Conservation (phyloP, 2,113 vertebrate species). For the Scalopus aquaticus region DNA sequence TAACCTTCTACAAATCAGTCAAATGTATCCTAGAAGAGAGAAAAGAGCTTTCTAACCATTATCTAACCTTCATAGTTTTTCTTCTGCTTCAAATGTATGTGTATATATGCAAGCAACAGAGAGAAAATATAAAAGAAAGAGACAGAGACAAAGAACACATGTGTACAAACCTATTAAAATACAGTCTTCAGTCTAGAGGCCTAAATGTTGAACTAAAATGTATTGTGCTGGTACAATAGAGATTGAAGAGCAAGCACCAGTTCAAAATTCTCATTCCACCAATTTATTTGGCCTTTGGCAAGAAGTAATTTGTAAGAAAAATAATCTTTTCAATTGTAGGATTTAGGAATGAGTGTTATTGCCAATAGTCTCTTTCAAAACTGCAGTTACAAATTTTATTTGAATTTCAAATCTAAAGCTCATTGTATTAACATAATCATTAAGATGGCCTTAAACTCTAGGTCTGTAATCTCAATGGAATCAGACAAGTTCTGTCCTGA, state of each 20-base stretch:
- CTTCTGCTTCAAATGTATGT: neutral
- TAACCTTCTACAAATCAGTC: neutral
- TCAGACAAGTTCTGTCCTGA: neutral
- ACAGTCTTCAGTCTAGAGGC: neutral
- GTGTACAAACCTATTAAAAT: neutral
- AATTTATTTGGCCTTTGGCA: neutral
- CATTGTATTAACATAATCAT: neutral
- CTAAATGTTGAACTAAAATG: neutral
- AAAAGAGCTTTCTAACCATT: neutral
- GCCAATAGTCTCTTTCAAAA: neutral
- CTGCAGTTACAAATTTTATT: neutral
- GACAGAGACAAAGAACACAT: neutral
- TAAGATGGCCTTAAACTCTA: neutral
- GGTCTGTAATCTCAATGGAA: neutral
- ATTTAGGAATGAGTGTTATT: neutral
- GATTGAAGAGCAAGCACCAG: neutral
- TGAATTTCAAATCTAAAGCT: slow-evolving; percentile 15
- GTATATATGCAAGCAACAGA: neutral
- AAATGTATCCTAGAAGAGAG: neutral
- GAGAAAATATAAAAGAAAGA: neutral
- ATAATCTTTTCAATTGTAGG: neutral
- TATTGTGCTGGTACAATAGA: neutral
- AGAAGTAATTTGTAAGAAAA: neutral
- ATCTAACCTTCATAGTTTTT: neutral
- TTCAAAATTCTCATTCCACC: neutral